These are phyloP conservation scores for Elachura formosa DNA, from an alignment of 2,113 vertebrate genomes.

Conservation along the genomic window DNA sequence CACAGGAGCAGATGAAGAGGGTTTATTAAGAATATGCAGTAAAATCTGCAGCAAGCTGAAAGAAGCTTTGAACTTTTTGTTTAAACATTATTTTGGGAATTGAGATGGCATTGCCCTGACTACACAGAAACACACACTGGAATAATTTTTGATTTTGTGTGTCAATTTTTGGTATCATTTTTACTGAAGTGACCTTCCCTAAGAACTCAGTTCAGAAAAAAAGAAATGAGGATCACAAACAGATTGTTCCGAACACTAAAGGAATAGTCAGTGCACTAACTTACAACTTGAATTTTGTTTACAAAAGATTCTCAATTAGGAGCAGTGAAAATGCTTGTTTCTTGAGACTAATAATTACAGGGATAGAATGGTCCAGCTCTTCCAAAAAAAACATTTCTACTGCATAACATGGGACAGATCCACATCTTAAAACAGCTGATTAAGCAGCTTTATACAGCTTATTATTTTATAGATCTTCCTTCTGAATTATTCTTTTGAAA, in stretches of 20 bases:
- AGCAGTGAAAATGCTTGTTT: neutral
- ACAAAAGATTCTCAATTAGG: neutral
- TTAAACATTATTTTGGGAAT: slow-evolving; percentile 28
- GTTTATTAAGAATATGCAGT: slow-evolving; percentile 53
- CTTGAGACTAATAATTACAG: neutral
- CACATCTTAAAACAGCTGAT: neutral
- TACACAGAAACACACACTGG: neutral
- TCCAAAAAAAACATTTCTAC: neutral
- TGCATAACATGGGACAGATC: neutral
- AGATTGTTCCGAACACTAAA: neutral
- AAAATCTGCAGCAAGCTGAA: slow-evolving; percentile 62
- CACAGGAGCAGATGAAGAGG: slow-evolving; percentile 50
- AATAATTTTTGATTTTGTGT: neutral
- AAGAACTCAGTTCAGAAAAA: neutral
- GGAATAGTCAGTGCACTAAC: neutral
- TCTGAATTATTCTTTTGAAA: neutral
- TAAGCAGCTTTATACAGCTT: neutral
- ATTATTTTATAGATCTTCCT: neutral
- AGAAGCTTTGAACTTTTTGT: slow-evolving; percentile 52
- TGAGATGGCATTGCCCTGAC: neutral
- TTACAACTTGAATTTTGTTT: neutral
- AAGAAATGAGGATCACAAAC: neutral
- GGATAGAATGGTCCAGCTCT: neutral
- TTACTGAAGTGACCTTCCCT: neutral
- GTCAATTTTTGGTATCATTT: neutral